Percentiles rank a stretch among this genome's conserved stretches.
Evolutionary conservation across 2,113 vertebrate genomes (phyloP).

Genomic region (Gobiocypris rarus): DNA sequence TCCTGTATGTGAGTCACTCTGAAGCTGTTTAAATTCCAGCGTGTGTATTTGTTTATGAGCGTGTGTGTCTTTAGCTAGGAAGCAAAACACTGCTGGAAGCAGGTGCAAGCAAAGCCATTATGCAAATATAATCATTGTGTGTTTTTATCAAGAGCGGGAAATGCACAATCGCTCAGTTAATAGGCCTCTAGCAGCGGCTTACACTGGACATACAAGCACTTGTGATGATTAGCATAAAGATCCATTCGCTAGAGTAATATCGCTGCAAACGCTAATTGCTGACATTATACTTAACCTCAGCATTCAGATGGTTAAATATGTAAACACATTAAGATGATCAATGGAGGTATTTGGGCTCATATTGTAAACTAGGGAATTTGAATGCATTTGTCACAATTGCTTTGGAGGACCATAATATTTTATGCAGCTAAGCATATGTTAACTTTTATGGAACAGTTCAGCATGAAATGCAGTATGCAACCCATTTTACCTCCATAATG

Average conservation of each 20-base stretch:
- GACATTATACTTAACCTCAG: slow-evolving; percentile 24
- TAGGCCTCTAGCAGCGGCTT: slow-evolving; percentile 27
- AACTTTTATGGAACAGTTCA: neutral
- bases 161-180: slow-evolving; percentile 10
- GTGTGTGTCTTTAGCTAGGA: slow-evolving; percentile 12
- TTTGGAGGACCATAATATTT: neutral
- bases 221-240: slow-evolving; percentile 13
- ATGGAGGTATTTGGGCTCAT: neutral
- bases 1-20: neutral
- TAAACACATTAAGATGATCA: slow-evolving; percentile 33
- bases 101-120: slow-evolving; percentile 70
- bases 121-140: slow-evolving; percentile 69
- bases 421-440: neutral
- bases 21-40: slow-evolving; percentile 23
- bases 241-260: neutral
- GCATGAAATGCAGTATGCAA: neutral
- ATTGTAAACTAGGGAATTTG: slow-evolving; percentile 5
- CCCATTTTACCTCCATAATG: neutral
- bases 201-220: neutral
- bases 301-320: slow-evolving; percentile 11
- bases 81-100: slow-evolving; percentile 55
- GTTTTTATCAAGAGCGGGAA: slow-evolving; percentile 38
- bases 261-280: neutral
- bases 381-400: neutral
- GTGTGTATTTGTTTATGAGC: slow-evolving; percentile 38